Evolutionary conservation across 1,140 invertebrate species (phyloP).

Genomic region (Conopomorpha cramerella): DNA sequence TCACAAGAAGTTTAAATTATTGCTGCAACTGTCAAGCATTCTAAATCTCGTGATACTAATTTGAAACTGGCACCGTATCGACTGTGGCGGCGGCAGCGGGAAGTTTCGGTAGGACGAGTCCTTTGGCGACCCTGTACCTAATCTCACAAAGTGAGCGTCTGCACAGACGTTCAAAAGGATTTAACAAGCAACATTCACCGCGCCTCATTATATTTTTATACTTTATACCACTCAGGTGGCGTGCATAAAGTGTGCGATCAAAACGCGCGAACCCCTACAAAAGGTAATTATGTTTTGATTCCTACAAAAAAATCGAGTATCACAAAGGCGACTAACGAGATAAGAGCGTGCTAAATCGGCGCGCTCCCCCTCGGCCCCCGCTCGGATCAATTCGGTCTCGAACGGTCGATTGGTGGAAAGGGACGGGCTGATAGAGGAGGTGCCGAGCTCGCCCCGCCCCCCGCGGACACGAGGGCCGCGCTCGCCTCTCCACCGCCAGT

Average conservation of each 20-base stretch:
- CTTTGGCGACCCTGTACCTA: too few relatives aligned
- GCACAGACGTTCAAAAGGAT: conserved; percentile 46
- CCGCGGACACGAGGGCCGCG: conserved; percentile 14
- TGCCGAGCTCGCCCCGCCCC: conserved; percentile 16
- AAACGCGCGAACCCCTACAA: conserved; percentile 56
- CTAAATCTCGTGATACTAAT: conserved; percentile 48
- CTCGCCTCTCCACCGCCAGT: conserved; percentile 29
- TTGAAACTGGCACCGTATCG: conserved; percentile 36
- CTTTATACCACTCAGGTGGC: conserved; percentile 45
- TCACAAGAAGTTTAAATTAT: too few relatives aligned
- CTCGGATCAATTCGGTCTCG: conserved; percentile 42
- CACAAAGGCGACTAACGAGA: conserved; percentile 60
- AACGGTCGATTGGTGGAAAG: conserved; percentile 49
- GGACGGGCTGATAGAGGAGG: conserved; percentile 25
- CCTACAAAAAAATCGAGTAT: conserved; percentile 57
- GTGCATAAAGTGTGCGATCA: conserved; percentile 53
- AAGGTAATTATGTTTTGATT: conserved; percentile 62
- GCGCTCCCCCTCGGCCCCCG: conserved; percentile 28
- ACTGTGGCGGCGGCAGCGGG: not conserved
- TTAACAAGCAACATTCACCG: conserved; percentile 55
- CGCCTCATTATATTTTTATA: conserved; percentile 60
- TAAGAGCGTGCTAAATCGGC: conserved; percentile 59
- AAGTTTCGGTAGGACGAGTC: conserved; percentile 4
- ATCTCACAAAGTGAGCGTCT: conserved; percentile 39
- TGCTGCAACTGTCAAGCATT: conserved; percentile 14